Evolutionary conservation across 2,797 vertebrate genomes (phyloP).

Genomic region (Pogonophryne albipinna): DNA sequence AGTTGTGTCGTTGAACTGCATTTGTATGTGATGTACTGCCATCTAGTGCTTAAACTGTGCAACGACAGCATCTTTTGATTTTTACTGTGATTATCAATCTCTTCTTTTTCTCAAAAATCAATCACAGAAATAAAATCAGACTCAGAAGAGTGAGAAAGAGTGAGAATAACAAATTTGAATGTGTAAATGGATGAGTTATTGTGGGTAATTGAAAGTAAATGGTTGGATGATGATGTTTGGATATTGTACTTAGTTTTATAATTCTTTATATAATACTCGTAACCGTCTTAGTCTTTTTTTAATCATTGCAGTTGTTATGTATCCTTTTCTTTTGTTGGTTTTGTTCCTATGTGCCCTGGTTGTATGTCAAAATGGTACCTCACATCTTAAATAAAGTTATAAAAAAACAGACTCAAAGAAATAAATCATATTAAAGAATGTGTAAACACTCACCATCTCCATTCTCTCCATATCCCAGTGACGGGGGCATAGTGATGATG

Average conservation of each 20-base stretch:
- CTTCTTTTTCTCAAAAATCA: neutral
- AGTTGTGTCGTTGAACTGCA: neutral
- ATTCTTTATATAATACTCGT: too few species aligned
- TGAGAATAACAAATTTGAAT: too few species aligned
- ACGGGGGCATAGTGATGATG: conserved; percentile 93
- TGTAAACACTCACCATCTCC: conserved; percentile 89
- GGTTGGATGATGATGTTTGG: too few species aligned
- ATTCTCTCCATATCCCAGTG: conserved; percentile 95
- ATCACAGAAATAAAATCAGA: neutral
- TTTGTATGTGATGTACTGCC: conserved; percentile 22
- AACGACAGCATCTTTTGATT: conserved; percentile 18
- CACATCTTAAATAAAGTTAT: too few species aligned
- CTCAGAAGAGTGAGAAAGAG: neutral
- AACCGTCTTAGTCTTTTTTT: too few species aligned
- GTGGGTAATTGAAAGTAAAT: too few species aligned
- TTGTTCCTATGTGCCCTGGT: too few species aligned
- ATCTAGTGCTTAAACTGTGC: conserved; percentile 5
- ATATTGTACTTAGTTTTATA: too few species aligned
- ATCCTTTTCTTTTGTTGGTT: too few species aligned
- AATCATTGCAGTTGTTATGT: too few species aligned
- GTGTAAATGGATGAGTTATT: too few species aligned
- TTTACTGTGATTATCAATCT: neutral
- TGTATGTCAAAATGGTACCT: too few species aligned
- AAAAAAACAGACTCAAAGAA: neutral
- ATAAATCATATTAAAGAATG: neutral